Base-by-base conservation (phyloP, 2,113 vertebrate genomes). In the Seriola rivoliana region DNA sequence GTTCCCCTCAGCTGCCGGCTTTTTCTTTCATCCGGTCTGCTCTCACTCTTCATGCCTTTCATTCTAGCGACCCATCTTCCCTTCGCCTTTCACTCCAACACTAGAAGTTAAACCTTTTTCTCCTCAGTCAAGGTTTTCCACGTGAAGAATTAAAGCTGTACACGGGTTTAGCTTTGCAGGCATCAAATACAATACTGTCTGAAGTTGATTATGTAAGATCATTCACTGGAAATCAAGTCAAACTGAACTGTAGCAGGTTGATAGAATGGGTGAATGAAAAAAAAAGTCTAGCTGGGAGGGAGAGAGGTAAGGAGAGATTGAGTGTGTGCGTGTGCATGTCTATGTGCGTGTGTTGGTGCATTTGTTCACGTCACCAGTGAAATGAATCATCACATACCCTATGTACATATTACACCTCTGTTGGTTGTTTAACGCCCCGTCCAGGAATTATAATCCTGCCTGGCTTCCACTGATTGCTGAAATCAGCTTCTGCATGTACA, bases 1-100 rank as follows among this genome's bases (percentile, higher is more conserved):
- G 76, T 93, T 84, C 86, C 57, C 87, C 85, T 92, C 93, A 93
- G 89, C 93, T 91, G 83, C 88, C 63, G 84, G 74, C 83, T 85
- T 80, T 82, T 84, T 82, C 87, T 88, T 91, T 88, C 85, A 85
- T 90, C 78, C 76, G 72, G 78, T 81, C 75, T 84, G 70, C 78
- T 80, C 86, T 84, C 80, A 48, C 76, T 71, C 85, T 78, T 44
- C 46, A 58, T 79, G 85, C 81, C 84, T 81, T 87, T 89, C 52
- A 75, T 62, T 80, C 80, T 17, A 58, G 42, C 50, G 46, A 65
- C 72, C 82, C 85, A 86, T 87, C 89, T 81, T 85, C 67, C 48
- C 34, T 80, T 82, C 69, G 67, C 58, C 59, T 88, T 88, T 83
- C 59, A 72, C 55, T 14, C 42, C 82, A 21, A 12, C 71, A 66